phyloP scores from a whole-genome alignment of 2,888 invertebrate species.

The Philonicus albiceps region DNA sequence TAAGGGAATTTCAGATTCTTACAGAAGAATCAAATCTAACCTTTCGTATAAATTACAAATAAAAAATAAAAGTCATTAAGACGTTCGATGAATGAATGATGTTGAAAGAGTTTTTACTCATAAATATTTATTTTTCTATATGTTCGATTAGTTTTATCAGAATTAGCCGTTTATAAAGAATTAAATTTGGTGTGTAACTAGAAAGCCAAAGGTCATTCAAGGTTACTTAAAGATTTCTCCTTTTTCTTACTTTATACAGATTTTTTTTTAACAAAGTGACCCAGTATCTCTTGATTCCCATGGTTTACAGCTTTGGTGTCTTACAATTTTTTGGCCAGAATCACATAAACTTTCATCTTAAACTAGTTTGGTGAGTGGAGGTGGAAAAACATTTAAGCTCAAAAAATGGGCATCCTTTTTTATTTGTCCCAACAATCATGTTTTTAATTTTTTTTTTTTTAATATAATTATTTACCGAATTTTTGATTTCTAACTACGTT shows the following conservation, averaged over 20 bases:
- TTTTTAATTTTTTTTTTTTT: not conserved
- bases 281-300: not conserved
- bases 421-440: not conserved
- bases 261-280: not conserved
- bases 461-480: not conserved
- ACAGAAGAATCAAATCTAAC: too few species aligned
- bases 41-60: not conserved
- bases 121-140: not conserved
- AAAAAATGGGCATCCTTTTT: not conserved
- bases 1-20: too few species aligned
- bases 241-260: not conserved
- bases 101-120: too few species aligned
- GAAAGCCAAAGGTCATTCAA: not conserved
- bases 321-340: not conserved
- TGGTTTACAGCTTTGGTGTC: not conserved
- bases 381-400: not conserved
- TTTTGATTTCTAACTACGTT: not conserved
- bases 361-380: not conserved
- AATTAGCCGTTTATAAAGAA: not conserved
- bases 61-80: not conserved
- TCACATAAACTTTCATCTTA: not conserved
- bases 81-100: too few species aligned
- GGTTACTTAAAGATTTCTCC: not conserved
- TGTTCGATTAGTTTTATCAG: not conserved
- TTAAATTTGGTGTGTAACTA: not conserved